These are phyloP conservation scores for Hippocampus guttulatus DNA, from an alignment of 2,113 vertebrate species.

Conservation along the genomic window DNA sequence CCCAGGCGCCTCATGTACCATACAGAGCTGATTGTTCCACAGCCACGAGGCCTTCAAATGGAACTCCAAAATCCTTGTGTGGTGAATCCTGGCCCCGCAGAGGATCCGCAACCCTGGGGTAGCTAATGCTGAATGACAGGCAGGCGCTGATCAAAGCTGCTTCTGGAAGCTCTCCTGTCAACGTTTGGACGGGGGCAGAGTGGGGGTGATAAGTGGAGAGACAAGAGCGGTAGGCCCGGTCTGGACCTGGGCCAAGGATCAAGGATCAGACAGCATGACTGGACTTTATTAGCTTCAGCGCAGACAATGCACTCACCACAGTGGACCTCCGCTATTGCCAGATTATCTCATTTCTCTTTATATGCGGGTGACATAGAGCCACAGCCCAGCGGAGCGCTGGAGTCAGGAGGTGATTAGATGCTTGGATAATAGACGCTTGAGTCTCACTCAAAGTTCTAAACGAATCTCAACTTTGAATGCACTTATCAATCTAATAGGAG, in stretches of 20 bases:
- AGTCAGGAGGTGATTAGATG: conserved; percentile 36
- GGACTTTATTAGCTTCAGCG: conserved; percentile 65
- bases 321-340: conserved; percentile 57
- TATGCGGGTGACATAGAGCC: conserved; percentile 27
- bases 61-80: conserved; percentile 31
- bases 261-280: conserved; percentile 61
- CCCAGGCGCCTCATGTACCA: conserved; percentile 55
- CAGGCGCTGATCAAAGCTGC: conserved; percentile 67
- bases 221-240: conserved; percentile 58
- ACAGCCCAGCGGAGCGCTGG: background rate
- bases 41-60: conserved; percentile 43
- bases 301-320: conserved; percentile 61
- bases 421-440: conserved; percentile 27
- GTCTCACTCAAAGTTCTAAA: conserved; percentile 12
- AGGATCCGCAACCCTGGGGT: conserved; percentile 47
- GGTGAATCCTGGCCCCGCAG: conserved; percentile 41
- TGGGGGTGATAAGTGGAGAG: conserved; percentile 57
- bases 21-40: conserved; percentile 62
- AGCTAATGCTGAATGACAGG: conserved; percentile 71
- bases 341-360: conserved; percentile 63
- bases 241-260: conserved; percentile 60
- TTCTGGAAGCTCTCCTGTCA: conserved; percentile 61
- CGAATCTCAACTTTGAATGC: background rate
- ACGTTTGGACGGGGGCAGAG: conserved; percentile 45
- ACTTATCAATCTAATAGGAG: background rate